These are phyloP conservation scores for Vireo griseus DNA, from an alignment of 2,797 vertebrate genomes.

Conservation along the genomic window DNA sequence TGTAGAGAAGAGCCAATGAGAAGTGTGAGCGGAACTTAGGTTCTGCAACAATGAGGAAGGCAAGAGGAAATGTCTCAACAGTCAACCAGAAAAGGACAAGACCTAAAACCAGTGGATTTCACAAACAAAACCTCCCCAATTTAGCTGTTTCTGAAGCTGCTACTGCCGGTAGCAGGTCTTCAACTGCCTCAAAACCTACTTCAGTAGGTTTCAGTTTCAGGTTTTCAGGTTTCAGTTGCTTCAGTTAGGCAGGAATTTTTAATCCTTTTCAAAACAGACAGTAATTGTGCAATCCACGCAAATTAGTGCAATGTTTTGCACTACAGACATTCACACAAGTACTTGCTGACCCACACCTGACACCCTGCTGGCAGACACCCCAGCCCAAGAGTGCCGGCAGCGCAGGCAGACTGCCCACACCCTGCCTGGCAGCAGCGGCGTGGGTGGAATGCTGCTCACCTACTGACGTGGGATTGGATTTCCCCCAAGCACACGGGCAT, in stretches of 20 bases:
- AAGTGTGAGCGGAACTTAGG: neutral
- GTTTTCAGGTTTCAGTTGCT: no score
- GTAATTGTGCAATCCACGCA: neutral
- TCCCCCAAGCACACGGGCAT: rapidly evolving
- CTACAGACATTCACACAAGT: rapidly evolving
- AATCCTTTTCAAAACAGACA: neutral
- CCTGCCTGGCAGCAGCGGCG: rapidly evolving
- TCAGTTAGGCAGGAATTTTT: neutral
- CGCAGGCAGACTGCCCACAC: rapidly evolving
- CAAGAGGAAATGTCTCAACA: neutral
- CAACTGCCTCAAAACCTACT: neutral
- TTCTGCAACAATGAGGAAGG: neutral
- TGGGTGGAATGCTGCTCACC: neutral
- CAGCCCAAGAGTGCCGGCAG: rapidly evolving
- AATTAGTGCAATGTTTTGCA: neutral
- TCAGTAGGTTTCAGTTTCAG: no score
- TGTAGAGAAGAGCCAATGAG: neutral
- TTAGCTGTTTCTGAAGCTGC: neutral
- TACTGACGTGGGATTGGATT: rapidly evolving
- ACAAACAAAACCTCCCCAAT: neutral
- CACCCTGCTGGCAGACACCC: neutral
- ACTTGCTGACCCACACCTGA: neutral
- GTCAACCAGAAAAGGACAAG: neutral
- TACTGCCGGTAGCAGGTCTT: neutral
- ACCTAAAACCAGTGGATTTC: neutral